Percentiles rank a stretch among this genome's conserved stretches.
These are phyloP conservation scores for Peromyscus polionotus DNA, from an alignment of 2,113 vertebrate species.

Conservation along the genomic window DNA sequence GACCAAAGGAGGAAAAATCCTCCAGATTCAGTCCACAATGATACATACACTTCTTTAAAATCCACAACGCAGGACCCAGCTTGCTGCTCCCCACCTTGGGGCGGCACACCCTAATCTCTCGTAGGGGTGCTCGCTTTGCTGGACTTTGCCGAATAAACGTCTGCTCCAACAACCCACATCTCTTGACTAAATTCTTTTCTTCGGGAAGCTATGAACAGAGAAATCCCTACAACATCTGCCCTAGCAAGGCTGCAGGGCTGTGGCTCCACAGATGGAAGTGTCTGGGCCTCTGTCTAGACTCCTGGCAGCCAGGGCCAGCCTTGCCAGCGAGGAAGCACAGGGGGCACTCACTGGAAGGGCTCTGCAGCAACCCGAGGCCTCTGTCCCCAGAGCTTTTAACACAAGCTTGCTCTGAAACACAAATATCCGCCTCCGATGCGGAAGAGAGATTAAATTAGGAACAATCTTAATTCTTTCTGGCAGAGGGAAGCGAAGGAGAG, in stretches of 20 bases:
- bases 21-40: neutral
- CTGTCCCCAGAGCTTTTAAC: slow-evolving; percentile 10
- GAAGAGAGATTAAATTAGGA: slow-evolving; percentile 81
- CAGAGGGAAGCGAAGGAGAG: slow-evolving; percentile 71
- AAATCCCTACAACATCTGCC: neutral
- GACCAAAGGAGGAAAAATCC: neutral
- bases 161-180: neutral
- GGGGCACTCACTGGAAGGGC: neutral
- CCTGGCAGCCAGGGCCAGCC: neutral
- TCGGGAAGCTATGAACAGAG: neutral
- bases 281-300: neutral
- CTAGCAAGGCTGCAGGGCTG: neutral
- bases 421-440: slow-evolving; percentile 61
- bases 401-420: slow-evolving; percentile 68
- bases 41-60: neutral
- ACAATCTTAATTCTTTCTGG: slow-evolving; percentile 80
- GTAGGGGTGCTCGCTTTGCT: neutral
- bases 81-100: neutral
- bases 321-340: accelerated
- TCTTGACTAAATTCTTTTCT: neutral
- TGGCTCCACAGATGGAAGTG: neutral
- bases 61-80: neutral
- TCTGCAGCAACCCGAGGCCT: neutral
- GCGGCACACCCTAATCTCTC: neutral
- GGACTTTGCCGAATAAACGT: neutral